Evolutionary conservation across 2,888 invertebrate genomes (phyloP).

Genomic region (Nephrotoma flavescens): DNA sequence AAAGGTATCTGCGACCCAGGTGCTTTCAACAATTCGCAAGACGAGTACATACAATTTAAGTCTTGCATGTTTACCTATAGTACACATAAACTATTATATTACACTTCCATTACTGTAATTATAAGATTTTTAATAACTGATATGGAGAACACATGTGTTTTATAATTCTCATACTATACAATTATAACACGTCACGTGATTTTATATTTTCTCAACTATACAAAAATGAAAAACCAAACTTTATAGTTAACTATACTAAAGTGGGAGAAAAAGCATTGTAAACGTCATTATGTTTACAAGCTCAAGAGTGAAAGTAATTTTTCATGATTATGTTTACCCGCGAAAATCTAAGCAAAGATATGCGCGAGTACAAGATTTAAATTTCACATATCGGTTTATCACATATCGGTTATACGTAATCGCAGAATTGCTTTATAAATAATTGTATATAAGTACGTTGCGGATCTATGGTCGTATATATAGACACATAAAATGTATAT

Average conservation of each 20-base stretch:
- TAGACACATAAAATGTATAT: not conserved
- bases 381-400: too few species aligned
- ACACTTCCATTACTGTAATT: not conserved
- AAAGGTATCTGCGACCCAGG: too few species aligned
- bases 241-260: too few species aligned
- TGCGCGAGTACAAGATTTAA: not conserved
- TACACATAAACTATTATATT: not conserved
- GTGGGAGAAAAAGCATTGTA: too few species aligned
- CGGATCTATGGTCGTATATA: not conserved
- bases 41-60: too few species aligned
- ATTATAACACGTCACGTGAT: not conserved
- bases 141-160: not conserved
- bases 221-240: not conserved
- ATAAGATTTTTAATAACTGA: not conserved
- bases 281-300: too few species aligned
- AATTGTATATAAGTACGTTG: too few species aligned
- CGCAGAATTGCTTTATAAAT: too few species aligned
- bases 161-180: not conserved
- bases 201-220: not conserved
- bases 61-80: not conserved
- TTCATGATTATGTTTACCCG: not conserved
- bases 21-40: too few species aligned
- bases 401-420: too few species aligned
- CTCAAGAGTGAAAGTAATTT: not conserved
- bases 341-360: not conserved